phyloP scores from a whole-genome alignment of 64 coral and sea anemone species.

The Montipora sp. region DNA sequence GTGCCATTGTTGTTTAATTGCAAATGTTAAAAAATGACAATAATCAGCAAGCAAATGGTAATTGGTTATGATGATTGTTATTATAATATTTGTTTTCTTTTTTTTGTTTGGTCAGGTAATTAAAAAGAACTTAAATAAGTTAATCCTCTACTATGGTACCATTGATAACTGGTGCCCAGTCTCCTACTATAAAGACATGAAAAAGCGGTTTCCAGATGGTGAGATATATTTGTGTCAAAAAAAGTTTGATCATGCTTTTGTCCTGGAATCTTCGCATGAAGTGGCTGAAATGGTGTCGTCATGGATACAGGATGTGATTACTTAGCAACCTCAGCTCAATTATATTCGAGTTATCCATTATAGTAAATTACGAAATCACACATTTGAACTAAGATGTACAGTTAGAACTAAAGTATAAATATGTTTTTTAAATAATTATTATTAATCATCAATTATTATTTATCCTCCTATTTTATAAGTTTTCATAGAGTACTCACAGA shows the following conservation, averaged over 20 bases:
- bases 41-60: too few relatives aligned
- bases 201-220: conserved; percentile 75
- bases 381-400: too few relatives aligned
- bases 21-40: too few relatives aligned
- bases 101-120: conserved; percentile 68
- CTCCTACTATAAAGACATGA: conserved; percentile 87
- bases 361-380: too few relatives aligned
- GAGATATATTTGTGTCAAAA: conserved; percentile 92
- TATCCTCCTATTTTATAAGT: too few relatives aligned
- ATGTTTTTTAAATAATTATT: too few relatives aligned
- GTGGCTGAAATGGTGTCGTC: conserved; percentile 81
- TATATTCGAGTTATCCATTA: neutral
- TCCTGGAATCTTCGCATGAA: conserved; percentile 79
- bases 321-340: neutral
- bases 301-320: conserved; percentile 57
- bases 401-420: too few relatives aligned
- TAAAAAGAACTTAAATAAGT: conserved; percentile 70
- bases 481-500: too few relatives aligned
- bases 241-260: conserved; percentile 91
- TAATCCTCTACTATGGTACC: conserved; percentile 94
- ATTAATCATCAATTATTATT: too few relatives aligned
- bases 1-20: too few relatives aligned
- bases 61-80: too few relatives aligned
- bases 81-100: neutral
- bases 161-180: conserved; percentile 89